phyloP scores from a whole-genome alignment of 2,113 vertebrate genomes.

The Mesitornis unicolor region DNA sequence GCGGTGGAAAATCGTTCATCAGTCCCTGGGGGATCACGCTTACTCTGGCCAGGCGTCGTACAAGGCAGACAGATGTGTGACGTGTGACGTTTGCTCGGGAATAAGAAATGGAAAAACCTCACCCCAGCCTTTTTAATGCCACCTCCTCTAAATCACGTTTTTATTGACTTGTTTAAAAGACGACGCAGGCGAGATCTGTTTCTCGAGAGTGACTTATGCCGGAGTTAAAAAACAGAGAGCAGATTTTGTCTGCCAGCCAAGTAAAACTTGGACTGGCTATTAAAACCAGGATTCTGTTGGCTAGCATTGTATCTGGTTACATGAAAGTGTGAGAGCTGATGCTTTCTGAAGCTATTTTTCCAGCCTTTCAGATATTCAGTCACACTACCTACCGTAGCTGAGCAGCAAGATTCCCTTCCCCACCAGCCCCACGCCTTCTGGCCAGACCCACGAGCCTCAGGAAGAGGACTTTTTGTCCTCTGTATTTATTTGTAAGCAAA shows the following conservation, averaged over 20 bases:
- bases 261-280: constrained; percentile 48
- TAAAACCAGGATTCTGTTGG: constrained; percentile 43
- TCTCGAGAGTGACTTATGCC: constrained; percentile 14
- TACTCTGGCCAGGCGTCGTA: background rate
- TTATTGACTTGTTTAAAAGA: constrained; percentile 41
- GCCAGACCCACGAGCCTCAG: background rate
- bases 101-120: background rate
- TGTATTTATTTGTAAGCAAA: background rate
- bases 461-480: background rate
- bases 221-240: constrained; percentile 43
- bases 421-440: background rate
- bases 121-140: background rate
- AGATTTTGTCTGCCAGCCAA: constrained; percentile 29
- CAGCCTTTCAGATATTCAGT: background rate
- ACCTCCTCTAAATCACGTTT: background rate
- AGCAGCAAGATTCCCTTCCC: background rate
- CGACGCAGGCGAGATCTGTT: background rate
- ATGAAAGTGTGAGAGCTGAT: constrained; percentile 20
- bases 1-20: background rate
- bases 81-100: background rate
- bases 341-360: constrained; percentile 13
- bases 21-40: background rate
- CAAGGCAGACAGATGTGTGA: background rate
- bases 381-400: background rate
- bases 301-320: constrained; percentile 18